These are phyloP conservation scores for Chionis minor DNA, from an alignment of 2,113 vertebrate genomes.

Conservation along the genomic window DNA sequence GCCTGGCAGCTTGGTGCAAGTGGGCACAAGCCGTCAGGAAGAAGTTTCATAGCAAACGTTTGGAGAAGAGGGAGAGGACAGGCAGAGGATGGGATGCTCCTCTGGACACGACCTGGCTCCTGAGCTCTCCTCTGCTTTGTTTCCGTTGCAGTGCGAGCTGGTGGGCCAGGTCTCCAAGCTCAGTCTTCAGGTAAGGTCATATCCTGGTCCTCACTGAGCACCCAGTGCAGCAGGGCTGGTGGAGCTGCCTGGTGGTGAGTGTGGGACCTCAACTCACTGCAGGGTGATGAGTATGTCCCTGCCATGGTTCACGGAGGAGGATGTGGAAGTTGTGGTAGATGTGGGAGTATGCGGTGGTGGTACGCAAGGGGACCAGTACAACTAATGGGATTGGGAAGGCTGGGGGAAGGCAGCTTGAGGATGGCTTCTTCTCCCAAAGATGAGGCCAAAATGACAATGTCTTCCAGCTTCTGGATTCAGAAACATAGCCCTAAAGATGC, in stretches of 20 bases:
- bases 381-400: background rate
- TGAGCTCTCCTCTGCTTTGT: background rate
- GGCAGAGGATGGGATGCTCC: background rate
- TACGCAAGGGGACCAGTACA: accelerated
- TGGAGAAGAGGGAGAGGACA: background rate
- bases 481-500: accelerated
- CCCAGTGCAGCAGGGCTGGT: background rate
- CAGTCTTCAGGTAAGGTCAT: background rate
- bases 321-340: background rate
- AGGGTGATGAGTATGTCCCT: background rate
- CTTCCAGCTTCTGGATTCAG: background rate
- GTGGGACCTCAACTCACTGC: background rate
- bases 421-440: background rate
- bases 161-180: accelerated
- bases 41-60: background rate
- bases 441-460: background rate
- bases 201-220: background rate
- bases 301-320: background rate
- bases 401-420: background rate
- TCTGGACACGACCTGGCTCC: background rate
- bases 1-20: accelerated
- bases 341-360: accelerated
- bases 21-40: background rate
- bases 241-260: background rate
- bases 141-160: background rate